These are phyloP conservation scores for Papilio aristodemus DNA, from an alignment of 1,140 invertebrate genomes.

Conservation along the genomic window DNA sequence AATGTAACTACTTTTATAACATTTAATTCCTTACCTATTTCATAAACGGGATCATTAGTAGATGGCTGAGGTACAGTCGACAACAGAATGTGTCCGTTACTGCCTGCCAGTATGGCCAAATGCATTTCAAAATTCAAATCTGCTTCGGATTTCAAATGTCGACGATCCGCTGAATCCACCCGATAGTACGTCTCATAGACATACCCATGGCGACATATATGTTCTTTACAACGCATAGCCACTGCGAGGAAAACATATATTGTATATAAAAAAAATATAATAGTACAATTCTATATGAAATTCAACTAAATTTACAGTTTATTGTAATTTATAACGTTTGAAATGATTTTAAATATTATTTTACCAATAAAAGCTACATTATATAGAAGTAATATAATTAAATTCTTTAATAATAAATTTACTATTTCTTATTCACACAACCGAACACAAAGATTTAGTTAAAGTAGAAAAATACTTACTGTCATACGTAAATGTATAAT, in stretches of 20 bases:
- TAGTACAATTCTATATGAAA: too few species aligned
- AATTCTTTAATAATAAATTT: too few species aligned
- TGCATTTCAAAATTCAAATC: conserved; percentile 79
- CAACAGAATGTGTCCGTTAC: conserved; percentile 83
- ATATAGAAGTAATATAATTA: too few species aligned
- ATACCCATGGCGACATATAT: conserved; percentile 75
- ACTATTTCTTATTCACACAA: too few species aligned
- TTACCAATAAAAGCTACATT: too few species aligned
- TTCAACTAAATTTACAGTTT: too few species aligned
- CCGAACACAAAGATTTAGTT: too few species aligned
- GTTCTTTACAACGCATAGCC: conserved; percentile 72
- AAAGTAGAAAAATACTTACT: background rate
- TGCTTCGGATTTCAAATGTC: conserved; percentile 41
- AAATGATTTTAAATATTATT: too few species aligned
- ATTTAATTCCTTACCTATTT: conserved; percentile 73
- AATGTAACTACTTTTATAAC: conserved; percentile 11
- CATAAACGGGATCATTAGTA: conserved; percentile 80
- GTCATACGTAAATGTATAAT: conserved; percentile 25
- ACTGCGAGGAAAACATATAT: conserved; percentile 51
- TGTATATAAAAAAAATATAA: too few species aligned
- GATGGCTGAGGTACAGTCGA: conserved; percentile 65
- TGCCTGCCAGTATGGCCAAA: conserved; percentile 80
- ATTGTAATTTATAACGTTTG: too few species aligned
- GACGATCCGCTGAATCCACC: conserved; percentile 51
- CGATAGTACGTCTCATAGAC: conserved; percentile 76